phyloP scores from a whole-genome alignment of 2,888 invertebrate genomes.

The Eupithecia tripunctaria region DNA sequence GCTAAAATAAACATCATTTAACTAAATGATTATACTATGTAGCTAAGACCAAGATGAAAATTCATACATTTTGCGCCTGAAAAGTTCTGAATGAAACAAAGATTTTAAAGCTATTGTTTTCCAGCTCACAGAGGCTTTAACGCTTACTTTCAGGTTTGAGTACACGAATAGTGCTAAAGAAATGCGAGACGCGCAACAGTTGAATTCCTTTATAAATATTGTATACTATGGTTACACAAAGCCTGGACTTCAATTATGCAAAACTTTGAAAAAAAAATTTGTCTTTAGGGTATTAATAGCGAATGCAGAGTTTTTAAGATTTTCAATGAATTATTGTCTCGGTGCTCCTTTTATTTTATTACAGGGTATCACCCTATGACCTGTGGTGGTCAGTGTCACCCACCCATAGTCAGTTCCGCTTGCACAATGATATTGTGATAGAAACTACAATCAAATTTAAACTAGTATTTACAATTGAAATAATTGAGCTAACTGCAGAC shows the following conservation, averaged over 20 bases:
- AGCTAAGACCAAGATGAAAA: neutral
- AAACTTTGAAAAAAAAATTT: neutral
- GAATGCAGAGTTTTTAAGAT: neutral
- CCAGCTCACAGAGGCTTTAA: constrained; percentile 13
- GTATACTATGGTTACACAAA: neutral
- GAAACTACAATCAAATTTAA: too few relatives aligned
- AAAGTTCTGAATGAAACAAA: constrained; percentile 18
- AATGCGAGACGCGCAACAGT: constrained; percentile 18
- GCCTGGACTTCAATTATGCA: neutral
- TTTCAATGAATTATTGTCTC: neutral
- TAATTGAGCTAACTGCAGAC: too few relatives aligned
- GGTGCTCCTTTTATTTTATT: neutral
- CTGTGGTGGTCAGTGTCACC: too few relatives aligned
- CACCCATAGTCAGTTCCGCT: too few relatives aligned
- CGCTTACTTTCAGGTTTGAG: constrained; percentile 14
- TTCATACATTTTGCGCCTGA: neutral
- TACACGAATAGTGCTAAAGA: constrained; percentile 20
- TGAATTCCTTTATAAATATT: constrained; percentile 5
- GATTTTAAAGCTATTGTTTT: constrained; percentile 23
- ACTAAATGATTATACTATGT: neutral
- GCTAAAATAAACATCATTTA: neutral
- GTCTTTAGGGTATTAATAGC: neutral
- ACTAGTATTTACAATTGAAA: too few relatives aligned
- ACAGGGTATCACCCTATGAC: too few relatives aligned
- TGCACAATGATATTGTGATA: too few relatives aligned